Conservation (phyloP, 2,797 vertebrate genomes). For the Bryconaethiops microstoma region DNA sequence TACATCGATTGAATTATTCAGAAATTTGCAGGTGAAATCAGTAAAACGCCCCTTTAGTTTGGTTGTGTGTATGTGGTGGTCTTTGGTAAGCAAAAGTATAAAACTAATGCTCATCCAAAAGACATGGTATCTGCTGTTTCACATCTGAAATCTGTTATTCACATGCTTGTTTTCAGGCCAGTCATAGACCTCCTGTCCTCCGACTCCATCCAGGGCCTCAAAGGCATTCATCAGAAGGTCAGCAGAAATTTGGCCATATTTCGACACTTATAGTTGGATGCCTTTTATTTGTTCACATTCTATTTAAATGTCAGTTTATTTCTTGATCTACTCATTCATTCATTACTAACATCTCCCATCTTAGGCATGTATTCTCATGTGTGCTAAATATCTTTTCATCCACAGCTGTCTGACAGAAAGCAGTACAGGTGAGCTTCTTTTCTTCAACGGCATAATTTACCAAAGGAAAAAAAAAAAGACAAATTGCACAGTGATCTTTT, state of each 20-base stretch:
- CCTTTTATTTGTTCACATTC: neutral
- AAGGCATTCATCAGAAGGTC: conserved; percentile 88
- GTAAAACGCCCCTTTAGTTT: too few species aligned
- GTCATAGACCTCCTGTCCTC: conserved; percentile 78
- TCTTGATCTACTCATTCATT: neutral
- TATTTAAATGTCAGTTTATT: neutral
- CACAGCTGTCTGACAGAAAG: conserved; percentile 85
- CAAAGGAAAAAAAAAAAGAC: too few species aligned
- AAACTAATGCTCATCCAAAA: too few species aligned
- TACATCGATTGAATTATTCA: too few species aligned
- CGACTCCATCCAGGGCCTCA: conserved; percentile 80
- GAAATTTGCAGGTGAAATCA: too few species aligned
- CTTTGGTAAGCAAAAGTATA: too few species aligned
- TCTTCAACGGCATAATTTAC: neutral
- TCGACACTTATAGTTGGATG: neutral
- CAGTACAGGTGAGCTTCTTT: conserved; percentile 85
- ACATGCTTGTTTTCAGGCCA: conserved; percentile 66
- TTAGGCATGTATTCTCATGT: neutral
- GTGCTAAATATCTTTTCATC: conserved; percentile 24
- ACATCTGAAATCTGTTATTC: neutral
- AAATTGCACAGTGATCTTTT: conserved; percentile 11
- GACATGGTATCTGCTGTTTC: neutral
- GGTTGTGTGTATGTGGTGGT: too few species aligned
- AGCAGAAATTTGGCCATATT: conserved; percentile 35
- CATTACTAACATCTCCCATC: neutral